These are phyloP conservation scores for Plectus sambesii DNA, from an alignment of 1,140 invertebrate species.

Conservation along the genomic window DNA sequence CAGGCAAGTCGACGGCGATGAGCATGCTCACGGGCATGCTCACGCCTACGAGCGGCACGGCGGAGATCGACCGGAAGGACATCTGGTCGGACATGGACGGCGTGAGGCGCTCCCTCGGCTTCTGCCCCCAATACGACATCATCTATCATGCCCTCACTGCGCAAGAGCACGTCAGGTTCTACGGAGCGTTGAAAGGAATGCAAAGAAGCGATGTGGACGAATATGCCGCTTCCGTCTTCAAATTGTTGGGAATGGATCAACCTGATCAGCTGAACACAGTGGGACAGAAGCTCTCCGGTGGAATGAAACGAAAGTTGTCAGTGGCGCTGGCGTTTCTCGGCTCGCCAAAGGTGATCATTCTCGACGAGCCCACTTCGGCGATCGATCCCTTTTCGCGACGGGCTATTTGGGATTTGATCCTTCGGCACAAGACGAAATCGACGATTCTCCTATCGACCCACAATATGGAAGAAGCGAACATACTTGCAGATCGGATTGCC, in stretches of 20 bases:
- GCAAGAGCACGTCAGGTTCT: slow-evolving; percentile 53
- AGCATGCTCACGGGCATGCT: slow-evolving; percentile 60
- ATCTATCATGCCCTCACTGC: slow-evolving; percentile 55
- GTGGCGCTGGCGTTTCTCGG: slow-evolving; percentile 63
- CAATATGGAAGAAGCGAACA: slow-evolving; percentile 57
- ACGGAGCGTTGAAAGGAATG: slow-evolving; percentile 51
- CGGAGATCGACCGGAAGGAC: slow-evolving; percentile 54
- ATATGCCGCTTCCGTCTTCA: slow-evolving; percentile 52
- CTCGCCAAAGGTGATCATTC: slow-evolving; percentile 57
- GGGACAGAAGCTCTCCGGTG: slow-evolving; percentile 51
- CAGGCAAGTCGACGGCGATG: slow-evolving; percentile 42
- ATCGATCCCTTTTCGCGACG: slow-evolving; percentile 80
- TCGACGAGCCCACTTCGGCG: slow-evolving; percentile 86
- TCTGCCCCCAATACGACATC: slow-evolving; percentile 60
- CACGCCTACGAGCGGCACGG: slow-evolving; percentile 54
- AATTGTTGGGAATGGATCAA: slow-evolving; percentile 38
- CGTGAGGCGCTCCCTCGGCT: slow-evolving; percentile 54
- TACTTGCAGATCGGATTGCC: slow-evolving; percentile 60
- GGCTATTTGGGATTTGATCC: slow-evolving; percentile 51
- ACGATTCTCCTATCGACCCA: slow-evolving; percentile 62
- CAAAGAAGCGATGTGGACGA: slow-evolving; percentile 33
- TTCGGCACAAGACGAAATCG: slow-evolving; percentile 52
- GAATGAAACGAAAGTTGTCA: slow-evolving; percentile 71
- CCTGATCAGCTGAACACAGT: slow-evolving; percentile 10
- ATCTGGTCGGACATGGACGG: slow-evolving; percentile 53